phyloP scores from a whole-genome alignment of 2,888 invertebrate species.

The Drosophila colorata region DNA sequence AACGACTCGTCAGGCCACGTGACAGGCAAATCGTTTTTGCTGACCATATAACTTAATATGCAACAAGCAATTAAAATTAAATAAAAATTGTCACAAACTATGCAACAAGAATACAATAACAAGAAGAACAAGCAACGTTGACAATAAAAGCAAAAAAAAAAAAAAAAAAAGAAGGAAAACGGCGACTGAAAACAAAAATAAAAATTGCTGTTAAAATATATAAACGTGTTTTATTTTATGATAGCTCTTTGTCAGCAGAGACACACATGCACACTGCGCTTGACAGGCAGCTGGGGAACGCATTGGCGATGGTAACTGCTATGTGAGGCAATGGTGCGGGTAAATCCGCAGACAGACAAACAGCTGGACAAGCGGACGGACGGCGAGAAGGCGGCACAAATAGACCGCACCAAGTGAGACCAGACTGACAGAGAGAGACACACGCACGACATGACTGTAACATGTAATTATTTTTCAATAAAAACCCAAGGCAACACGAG shows the following conservation, averaged over 20 bases:
- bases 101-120: conserved; percentile 36
- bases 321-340: conserved; percentile 7
- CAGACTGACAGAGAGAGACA: conserved; percentile 51
- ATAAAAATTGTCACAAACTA: conserved; percentile 75
- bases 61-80: conserved; percentile 77
- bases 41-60: conserved; percentile 73
- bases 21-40: conserved; percentile 48
- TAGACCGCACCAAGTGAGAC: conserved; percentile 70
- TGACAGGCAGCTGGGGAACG: conserved; percentile 62
- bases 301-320: conserved; percentile 8
- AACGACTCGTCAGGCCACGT: conserved; percentile 18
- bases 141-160: conserved; percentile 34
- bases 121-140: conserved; percentile 40
- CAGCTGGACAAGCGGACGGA: conserved; percentile 17
- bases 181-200: conserved; percentile 28
- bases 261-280: conserved; percentile 43
- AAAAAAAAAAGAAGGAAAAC: conserved; percentile 5
- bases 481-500: conserved; percentile 71
- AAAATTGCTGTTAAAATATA: conserved; percentile 57
- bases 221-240: conserved; percentile 78
- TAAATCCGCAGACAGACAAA: conserved; percentile 26
- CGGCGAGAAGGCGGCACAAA: conserved; percentile 56
- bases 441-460: conserved; percentile 79
- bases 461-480: conserved; percentile 79
- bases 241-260: conserved; percentile 74